Evolutionary conservation across 2,888 invertebrate genomes (phyloP), one percentile per base, ranked within the genome.

Genomic region (Blastobasis lacticolella): DNA sequence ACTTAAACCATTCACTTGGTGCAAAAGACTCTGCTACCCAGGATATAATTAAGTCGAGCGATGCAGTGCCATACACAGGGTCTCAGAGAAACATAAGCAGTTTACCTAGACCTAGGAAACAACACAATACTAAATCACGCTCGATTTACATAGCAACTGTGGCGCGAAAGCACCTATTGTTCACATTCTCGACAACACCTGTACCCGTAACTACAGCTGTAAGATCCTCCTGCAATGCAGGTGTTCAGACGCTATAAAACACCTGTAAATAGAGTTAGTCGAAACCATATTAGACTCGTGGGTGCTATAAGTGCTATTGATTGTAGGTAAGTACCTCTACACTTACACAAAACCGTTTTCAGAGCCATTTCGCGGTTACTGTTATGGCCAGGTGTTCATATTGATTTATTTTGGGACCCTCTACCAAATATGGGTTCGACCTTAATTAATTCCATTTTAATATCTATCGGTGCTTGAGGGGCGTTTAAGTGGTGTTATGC

Each of bases 281-380:
- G 36, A 48, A 48, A 42, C 23, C 10, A 41, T 41, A 52, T 52
- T 48, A 45, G 45, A 41, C 52, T 37, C 52, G 6, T 9, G 52
- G 42, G 52, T 23, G 23, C 23, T 23, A 23, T 23, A 23, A 23
- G 23, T 23, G 36, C 36, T 49, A 45, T 42, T 49, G 52, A 45
- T 37, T 37, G 46, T n/a, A n/a, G n/a, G n/a, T n/a, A n/a, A n/a
- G n/a, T 49, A 52, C n/a, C 36, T 41, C 2, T 41, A 41, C 41
- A 8, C 10, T 45, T 23, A 23, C 45, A 45, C n/a, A 23, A 36
- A 6, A 6, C 45, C 45, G 23, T 52, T 56, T 49, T 52, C 48
- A 49, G 49, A 50, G 47, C 53, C 53, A 55, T 53, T 56, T 49
- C 52, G 51, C 49, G 52, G 56, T 54, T 56, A 55, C 53, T 50